Percentiles rank a stretch among this genome's conserved stretches.
Conservation (phyloP, 2,113 vertebrate species). For the Neoarius graeffei region DNA sequence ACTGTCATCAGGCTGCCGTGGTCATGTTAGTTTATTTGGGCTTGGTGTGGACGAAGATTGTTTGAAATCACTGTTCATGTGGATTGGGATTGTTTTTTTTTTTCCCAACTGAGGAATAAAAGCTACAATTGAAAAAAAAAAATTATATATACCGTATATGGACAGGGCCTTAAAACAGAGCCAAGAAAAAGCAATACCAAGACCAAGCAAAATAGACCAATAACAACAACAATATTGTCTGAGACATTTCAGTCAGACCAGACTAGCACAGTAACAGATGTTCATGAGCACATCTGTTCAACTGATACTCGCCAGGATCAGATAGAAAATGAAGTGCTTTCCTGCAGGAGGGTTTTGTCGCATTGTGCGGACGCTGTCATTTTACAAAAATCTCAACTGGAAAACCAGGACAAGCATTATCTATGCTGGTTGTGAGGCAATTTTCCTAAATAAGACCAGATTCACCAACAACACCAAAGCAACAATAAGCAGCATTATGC, state of each 20-base stretch:
- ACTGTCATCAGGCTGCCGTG: not conserved
- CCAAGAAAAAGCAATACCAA: not conserved
- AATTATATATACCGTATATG: too few species aligned
- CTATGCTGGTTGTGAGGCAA: not conserved
- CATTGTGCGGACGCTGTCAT: not conserved
- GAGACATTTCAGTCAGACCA: not conserved
- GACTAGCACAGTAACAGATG: not conserved
- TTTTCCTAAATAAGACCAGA: not conserved
- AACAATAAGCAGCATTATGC: not conserved
- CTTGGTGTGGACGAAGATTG: not conserved
- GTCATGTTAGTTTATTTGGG: not conserved
- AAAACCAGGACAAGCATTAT: not conserved
- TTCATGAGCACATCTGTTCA: not conserved
- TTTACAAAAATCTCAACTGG: conserved; percentile 6
- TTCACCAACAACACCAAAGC: not conserved
- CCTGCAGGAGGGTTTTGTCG: not conserved
- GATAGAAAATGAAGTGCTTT: not conserved
- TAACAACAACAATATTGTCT: not conserved
- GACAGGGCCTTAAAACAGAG: not conserved
- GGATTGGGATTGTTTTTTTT: not conserved
- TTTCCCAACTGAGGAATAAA: not conserved
- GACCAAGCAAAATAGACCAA: not conserved
- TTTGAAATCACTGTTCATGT: not conserved
- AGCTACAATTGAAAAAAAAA: too few species aligned
- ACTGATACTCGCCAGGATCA: not conserved